Evolutionary conservation across 2,797 vertebrate genomes (phyloP).

Genomic region (Hirundo rustica): DNA sequence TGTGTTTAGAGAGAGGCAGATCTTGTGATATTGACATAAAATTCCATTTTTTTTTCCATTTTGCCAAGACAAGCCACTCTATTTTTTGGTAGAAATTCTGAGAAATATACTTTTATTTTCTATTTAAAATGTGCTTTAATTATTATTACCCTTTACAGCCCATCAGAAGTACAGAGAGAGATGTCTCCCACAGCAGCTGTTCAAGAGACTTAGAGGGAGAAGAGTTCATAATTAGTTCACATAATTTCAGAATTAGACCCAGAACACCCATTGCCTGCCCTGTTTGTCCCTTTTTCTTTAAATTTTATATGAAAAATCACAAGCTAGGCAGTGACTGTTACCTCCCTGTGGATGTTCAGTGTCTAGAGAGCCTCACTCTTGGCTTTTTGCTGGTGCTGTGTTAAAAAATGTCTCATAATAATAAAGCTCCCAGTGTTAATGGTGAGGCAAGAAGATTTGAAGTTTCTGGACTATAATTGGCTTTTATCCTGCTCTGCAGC

Average conservation of each 20-base stretch:
- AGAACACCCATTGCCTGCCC: background rate
- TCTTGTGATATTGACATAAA: background rate
- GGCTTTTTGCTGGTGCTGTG: background rate
- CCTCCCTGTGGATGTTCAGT: background rate
- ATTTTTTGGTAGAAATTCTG: background rate
- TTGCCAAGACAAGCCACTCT: background rate
- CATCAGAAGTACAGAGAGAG: background rate
- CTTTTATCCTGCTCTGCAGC: conserved; percentile 20
- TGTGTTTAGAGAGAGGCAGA: conserved; percentile 14
- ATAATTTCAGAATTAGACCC: background rate
- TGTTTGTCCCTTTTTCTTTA: background rate
- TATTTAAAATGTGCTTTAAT: background rate
- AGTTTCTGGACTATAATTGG: conserved; percentile 34
- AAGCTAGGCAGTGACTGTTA: background rate
- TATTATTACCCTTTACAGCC: background rate
- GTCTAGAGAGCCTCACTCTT: background rate
- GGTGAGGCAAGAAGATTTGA: conserved; percentile 2
- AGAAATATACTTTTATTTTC: background rate
- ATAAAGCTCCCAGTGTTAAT: conserved; percentile 22
- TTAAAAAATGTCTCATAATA: background rate
- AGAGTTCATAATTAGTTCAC: background rate
- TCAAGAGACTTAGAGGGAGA: background rate
- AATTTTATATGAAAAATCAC: background rate
- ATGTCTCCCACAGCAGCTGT: background rate
- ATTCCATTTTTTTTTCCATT: background rate